phyloP scores from a whole-genome alignment of 2,888 invertebrate genomes.

The Dryococelus australis region DNA sequence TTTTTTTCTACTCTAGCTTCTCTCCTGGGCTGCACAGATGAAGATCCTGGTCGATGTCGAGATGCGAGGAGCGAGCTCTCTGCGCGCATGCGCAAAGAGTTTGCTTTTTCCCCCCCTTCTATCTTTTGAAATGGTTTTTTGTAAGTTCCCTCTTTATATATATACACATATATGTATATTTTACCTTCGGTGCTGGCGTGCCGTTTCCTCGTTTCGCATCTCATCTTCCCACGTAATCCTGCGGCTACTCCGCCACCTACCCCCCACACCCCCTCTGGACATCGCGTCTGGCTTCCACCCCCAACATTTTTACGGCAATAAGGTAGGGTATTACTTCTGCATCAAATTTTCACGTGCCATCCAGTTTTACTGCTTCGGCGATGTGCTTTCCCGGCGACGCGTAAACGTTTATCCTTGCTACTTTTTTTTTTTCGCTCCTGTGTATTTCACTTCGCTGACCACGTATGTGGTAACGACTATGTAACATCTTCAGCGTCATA shows the following conservation, averaged over 20 bases:
- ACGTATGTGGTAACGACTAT: no score
- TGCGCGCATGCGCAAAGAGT: background rate
- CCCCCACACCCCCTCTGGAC: background rate
- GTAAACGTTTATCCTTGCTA: background rate
- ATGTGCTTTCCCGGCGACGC: background rate
- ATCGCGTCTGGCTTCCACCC: background rate
- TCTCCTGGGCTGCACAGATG: background rate
- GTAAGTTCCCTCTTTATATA: background rate
- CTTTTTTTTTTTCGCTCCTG: background rate
- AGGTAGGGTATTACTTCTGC: constrained; percentile 1
- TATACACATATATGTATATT: background rate
- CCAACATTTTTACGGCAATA: background rate
- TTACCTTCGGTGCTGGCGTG: background rate
- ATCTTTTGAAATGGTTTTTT: background rate
- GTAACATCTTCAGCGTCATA: no score
- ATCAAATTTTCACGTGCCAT: background rate
- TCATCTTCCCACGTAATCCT: constrained; percentile 3
- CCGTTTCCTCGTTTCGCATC: constrained; percentile 16
- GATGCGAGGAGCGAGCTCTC: constrained; percentile 8
- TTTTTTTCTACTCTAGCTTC: background rate
- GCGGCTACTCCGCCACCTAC: background rate
- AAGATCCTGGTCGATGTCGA: constrained; percentile 9
- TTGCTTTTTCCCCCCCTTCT: background rate
- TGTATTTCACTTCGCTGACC: no score
- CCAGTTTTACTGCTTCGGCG: background rate